Conservation (phyloP, 1,140 invertebrate species). For the Bombyx mori region ASM3026992v2 NC_085127.1:4828501-4829000, state of each 20-base stretch:
- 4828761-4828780: slow-evolving; percentile 35
- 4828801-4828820: slow-evolving; percentile 56
- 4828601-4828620: no score
- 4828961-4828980: slow-evolving; percentile 58
- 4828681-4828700: no score
- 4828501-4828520: no score
- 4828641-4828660: no score
- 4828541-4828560: no score
- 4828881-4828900: slow-evolving; percentile 54
- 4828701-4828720: no score
- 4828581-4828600: no score
- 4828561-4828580: no score
- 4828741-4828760: neutral
- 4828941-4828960: slow-evolving; percentile 66
- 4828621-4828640: no score
- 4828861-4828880: slow-evolving; percentile 37
- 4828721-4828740: no score
- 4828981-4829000: slow-evolving; percentile 55
- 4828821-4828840: slow-evolving; percentile 58
- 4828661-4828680: no score
- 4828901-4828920: slow-evolving; percentile 59
- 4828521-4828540: no score
- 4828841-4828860: slow-evolving; percentile 59
- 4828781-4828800: slow-evolving; percentile 65
- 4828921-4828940: slow-evolving; percentile 69